Base-by-base conservation (phyloP, 2,113 vertebrate genomes). In the Hippoglossus stenolepis region DNA sequence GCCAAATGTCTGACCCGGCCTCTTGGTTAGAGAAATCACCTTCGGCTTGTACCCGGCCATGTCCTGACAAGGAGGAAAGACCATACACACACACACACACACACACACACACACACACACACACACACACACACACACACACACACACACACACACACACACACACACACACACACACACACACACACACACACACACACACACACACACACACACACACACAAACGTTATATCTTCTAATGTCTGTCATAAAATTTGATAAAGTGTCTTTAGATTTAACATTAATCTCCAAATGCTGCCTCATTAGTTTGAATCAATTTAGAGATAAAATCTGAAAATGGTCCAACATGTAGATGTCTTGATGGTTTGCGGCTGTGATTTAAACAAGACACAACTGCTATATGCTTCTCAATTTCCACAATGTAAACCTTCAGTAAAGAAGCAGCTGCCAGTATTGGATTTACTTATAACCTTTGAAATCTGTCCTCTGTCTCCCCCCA, bases 11-110 rank as follows among this genome's bases (percentile, higher is more conserved):
- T 96, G 90, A 0, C 92, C 93, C 1, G 95, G 90, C 47, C 79
- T 89, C 91, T 96, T 99, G 76, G 82, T 95, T 60, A 99, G 87
- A 73, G 90, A 89, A 3, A 97, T 98, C 83, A 97, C 94, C 71
- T 94, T 93, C 1, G 94, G 94, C 61, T 91, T 94, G 88, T 93
- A 45, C 6, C 77, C 87, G 49, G 93, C 87, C 97, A 98, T 99
- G 85, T 92, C 93, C 95, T 89, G 54, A 60, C n/a, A 51, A 21
- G 61, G 5, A 67, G 28, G 51, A 65, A 26, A 73, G 2, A 43
- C 76, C 23, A 23, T 2, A 23, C 23, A 23, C 23, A 23, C 23
- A 23, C 23, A 23, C 23, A 23, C 23, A 23, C 23, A 23, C 23
- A 23, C 23, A 23, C 23, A 23, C 23, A 23, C 23, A 23, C 23